phyloP scores from a whole-genome alignment of 2,797 vertebrate genomes.

The Urophycis tenuis region DNA sequence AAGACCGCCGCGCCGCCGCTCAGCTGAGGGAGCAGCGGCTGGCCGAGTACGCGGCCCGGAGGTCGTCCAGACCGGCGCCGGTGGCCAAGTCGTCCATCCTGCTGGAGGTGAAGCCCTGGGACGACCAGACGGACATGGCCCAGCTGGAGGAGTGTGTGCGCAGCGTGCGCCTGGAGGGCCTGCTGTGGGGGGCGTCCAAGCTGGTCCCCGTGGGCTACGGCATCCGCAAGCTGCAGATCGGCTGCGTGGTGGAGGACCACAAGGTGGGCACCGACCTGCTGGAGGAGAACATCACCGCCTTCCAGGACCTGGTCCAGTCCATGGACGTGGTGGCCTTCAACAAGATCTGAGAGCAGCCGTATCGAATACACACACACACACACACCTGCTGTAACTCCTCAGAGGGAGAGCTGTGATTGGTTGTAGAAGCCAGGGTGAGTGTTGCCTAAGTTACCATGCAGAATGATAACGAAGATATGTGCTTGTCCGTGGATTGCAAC shows the following conservation, averaged over 20 bases:
- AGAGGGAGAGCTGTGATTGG: too few relatives aligned
- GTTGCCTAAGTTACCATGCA: too few relatives aligned
- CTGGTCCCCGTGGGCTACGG: conserved; percentile 90
- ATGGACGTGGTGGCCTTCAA: conserved; percentile 97
- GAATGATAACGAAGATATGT: too few relatives aligned
- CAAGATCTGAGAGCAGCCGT: conserved; percentile 96
- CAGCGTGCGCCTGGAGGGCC: conserved; percentile 82
- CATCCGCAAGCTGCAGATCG: conserved; percentile 95
- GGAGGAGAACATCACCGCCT: conserved; percentile 89
- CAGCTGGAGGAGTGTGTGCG: conserved; percentile 87
- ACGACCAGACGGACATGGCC: conserved; percentile 92
- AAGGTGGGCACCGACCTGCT: conserved; percentile 95
- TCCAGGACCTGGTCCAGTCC: conserved; percentile 90
- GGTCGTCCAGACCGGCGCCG: conserved; percentile 85
- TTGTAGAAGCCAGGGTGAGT: too few relatives aligned
- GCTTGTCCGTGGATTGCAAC: conserved; percentile 3
- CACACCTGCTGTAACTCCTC: too few relatives aligned
- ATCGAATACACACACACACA: too few relatives aligned
- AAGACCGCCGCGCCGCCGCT: conserved; percentile 77
- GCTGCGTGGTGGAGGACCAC: conserved; percentile 93
- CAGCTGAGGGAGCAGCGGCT: conserved; percentile 82
- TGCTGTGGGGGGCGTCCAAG: conserved; percentile 93
- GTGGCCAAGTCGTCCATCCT: conserved; percentile 89
- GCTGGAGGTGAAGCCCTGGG: conserved; percentile 87
- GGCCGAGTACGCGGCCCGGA: conserved; percentile 88